These are phyloP conservation scores for Anser brachyrhynchus DNA, from an alignment of 2,113 vertebrate genomes.

Conservation along the genomic window DNA sequence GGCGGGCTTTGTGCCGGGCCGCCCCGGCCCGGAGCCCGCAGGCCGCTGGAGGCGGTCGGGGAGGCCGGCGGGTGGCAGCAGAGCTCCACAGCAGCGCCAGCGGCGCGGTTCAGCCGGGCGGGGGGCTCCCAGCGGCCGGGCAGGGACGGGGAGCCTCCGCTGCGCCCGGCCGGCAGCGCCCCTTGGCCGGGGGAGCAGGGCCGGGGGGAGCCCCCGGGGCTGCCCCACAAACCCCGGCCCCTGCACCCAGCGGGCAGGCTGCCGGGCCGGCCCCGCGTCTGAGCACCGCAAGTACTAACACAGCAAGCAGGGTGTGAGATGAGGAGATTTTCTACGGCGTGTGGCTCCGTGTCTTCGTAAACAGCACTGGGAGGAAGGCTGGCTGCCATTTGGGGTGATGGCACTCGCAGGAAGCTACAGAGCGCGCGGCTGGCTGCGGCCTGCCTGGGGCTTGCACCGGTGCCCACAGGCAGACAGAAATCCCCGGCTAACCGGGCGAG, in stretches of 20 bases:
- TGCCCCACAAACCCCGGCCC: too few species aligned
- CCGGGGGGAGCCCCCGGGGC: neutral
- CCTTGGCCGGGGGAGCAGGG: neutral
- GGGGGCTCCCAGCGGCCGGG: too few species aligned
- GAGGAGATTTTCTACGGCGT: neutral
- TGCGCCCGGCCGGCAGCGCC: too few species aligned
- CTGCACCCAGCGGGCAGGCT: too few species aligned
- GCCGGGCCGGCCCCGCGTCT: neutral
- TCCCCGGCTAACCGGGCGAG: neutral
- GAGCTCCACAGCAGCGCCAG: constrained; percentile 9
- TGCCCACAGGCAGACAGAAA: fast-evolving
- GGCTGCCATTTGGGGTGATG: neutral
- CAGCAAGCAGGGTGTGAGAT: neutral
- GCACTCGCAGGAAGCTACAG: neutral
- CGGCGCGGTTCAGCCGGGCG: too few species aligned
- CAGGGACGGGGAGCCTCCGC: too few species aligned
- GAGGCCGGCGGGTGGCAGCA: constrained; percentile 74
- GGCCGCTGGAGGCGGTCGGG: neutral
- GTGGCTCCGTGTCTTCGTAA: fast-evolving
- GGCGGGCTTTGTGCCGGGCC: too few species aligned
- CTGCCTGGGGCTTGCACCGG: neutral
- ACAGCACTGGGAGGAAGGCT: fast-evolving
- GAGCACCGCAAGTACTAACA: neutral
- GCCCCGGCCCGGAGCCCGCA: too few species aligned
- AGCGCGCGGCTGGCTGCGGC: neutral